phyloP scores from a whole-genome alignment of 2,888 invertebrate species.

The Autographa gamma region DNA sequence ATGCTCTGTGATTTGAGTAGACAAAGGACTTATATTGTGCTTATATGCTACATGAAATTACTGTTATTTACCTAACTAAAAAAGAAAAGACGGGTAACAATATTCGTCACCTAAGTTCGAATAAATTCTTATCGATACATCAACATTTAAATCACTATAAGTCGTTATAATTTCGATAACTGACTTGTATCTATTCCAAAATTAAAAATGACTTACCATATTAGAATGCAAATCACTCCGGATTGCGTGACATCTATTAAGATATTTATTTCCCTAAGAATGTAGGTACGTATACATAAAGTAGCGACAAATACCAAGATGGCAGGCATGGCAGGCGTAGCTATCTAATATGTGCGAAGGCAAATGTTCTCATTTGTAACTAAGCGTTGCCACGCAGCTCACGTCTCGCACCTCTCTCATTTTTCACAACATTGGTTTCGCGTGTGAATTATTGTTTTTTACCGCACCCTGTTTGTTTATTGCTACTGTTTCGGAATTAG shows the following conservation, averaged over 20 bases:
- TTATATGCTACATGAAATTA: neutral
- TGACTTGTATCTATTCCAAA: neutral
- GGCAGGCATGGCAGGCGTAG: conserved; percentile 46
- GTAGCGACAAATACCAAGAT: conserved; percentile 53
- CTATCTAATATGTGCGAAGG: conserved; percentile 65
- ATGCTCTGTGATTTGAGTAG: conserved; percentile 32
- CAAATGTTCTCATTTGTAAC: conserved; percentile 85
- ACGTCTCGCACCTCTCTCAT: conserved; percentile 85
- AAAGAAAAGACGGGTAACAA: neutral
- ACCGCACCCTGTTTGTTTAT: conserved; percentile 72
- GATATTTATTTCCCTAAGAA: neutral
- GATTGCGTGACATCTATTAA: neutral
- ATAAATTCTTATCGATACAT: neutral
- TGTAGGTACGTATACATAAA: conserved; percentile 45
- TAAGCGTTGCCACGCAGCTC: conserved; percentile 74
- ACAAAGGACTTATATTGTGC: conserved; percentile 4
- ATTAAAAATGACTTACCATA: too few species aligned
- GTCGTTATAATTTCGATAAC: neutral
- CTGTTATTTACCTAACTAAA: neutral
- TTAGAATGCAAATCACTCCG: too few species aligned
- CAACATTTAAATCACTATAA: neutral
- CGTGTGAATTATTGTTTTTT: conserved; percentile 87
- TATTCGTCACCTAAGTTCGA: neutral
- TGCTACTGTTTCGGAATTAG: conserved; percentile 49
- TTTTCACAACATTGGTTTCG: conserved; percentile 89